phyloP scores from a whole-genome alignment of 2,113 vertebrate genomes.

The Rhipidura dahli region DNA sequence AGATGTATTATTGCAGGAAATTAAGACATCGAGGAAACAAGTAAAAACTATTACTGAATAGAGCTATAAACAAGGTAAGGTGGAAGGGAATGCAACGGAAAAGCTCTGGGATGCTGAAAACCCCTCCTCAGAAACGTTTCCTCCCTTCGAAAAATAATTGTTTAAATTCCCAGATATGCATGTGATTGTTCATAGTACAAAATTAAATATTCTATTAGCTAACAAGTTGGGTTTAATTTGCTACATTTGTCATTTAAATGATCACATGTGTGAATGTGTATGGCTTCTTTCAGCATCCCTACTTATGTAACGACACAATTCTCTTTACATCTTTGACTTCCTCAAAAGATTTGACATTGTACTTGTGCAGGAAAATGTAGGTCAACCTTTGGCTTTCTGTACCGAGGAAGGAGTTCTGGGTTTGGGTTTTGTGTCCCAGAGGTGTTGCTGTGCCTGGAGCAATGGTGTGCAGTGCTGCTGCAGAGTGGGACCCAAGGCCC shows the following conservation, averaged over 20 bases:
- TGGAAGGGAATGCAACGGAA: neutral
- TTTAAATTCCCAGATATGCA: slow-evolving; percentile 31
- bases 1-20: slow-evolving; percentile 74
- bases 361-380: neutral
- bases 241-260: slow-evolving; percentile 60
- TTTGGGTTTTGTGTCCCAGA: neutral
- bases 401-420: neutral
- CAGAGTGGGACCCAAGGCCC: fast-evolving
- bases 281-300: neutral
- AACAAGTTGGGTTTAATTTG: slow-evolving; percentile 62
- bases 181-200: neutral
- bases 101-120: neutral
- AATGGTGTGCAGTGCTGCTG: neutral
- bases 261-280: slow-evolving; percentile 29
- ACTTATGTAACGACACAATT: neutral
- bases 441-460: neutral
- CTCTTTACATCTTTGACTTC: neutral
- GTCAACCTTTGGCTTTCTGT: neutral
- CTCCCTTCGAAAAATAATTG: slow-evolving; percentile 18
- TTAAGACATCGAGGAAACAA: slow-evolving; percentile 72
- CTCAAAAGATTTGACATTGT: neutral
- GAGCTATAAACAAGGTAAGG: slow-evolving; percentile 60
- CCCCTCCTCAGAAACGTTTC: neutral
- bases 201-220: slow-evolving; percentile 59
- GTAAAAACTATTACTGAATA: slow-evolving; percentile 66